A percentile compares a stretch with the other conserved stretches of the same genome.
phyloP scores from a whole-genome alignment of 2,888 invertebrate genomes.

The Camptogramma bilineatum region DNA sequence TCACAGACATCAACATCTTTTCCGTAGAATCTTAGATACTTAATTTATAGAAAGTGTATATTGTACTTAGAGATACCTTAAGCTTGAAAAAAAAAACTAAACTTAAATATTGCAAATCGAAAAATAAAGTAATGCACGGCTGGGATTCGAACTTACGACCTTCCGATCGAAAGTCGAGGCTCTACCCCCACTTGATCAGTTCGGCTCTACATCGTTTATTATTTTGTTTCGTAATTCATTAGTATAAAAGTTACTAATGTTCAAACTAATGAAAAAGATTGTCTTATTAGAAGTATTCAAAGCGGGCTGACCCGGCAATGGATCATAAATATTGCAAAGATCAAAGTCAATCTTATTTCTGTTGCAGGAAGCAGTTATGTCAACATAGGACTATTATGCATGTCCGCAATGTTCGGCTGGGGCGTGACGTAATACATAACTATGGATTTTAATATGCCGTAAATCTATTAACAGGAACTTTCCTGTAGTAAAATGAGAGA shows the following conservation, averaged over 20 bases:
- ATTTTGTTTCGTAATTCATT: neutral
- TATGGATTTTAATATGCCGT: conserved; percentile 35
- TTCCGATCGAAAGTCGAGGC: no score
- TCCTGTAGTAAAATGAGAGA: conserved; percentile 58
- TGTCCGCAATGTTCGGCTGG: conserved; percentile 43
- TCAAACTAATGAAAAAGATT: neutral
- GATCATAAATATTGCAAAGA: conserved; percentile 32
- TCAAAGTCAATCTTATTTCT: conserved; percentile 43
- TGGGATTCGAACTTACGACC: no score
- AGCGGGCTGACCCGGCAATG: neutral
- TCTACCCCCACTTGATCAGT: no score
- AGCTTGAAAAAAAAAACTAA: no score
- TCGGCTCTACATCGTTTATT: no score
- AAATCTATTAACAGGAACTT: conserved; percentile 35
- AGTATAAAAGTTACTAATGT: neutral
- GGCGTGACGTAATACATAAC: conserved; percentile 51
- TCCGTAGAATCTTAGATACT: no score
- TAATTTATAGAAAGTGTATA: no score
- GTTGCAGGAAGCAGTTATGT: conserved; percentile 51
- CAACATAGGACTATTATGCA: conserved; percentile 41
- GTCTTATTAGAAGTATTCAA: neutral
- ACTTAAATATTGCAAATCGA: no score
- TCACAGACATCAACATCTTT: no score
- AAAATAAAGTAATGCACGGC: no score
- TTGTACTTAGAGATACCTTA: no score